Base-by-base conservation (phyloP, 2,113 vertebrate genomes). In the Sylvietta virens region DNA sequence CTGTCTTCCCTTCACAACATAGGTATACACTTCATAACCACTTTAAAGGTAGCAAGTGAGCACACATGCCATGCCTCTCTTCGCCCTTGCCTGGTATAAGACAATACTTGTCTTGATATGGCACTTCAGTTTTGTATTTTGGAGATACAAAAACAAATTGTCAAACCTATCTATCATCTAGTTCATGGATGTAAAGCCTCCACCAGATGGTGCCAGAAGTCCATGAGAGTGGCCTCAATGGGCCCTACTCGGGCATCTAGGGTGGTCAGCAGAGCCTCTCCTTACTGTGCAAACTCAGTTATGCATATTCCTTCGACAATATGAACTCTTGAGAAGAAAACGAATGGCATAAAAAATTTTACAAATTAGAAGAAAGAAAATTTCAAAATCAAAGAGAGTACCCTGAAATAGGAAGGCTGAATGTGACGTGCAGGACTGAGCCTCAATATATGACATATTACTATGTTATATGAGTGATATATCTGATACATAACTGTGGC, bases 211-310 rank as follows among this genome's bases (percentile, higher is more conserved):
- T 23, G 64, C 78, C 58, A 20, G 31, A 73, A 33, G 16, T 40
- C 79, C 39, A 17, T 10, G 9, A 16, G 9, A 27, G 15, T 7
- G 21, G 6, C 14, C 20, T 54, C 33, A 6, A 3, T 2, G 1
- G 2, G 6, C 16, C 9, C 11, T 28, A 1, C 5, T 4, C 0
- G 1, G 24, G 5, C 11, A 3, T 16, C 10, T 0, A 2, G 19
- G 13, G 7, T 4, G 22, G 2, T 4, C 33, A 19, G 27, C 23
- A 23, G 27, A 72, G 56, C 14, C 11, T 27, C 37, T 5, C 17
- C 15, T 27, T 8, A 11, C 11, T 3, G 7, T 5, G 11, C 33
- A 33, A 56, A 44, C 4, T 9, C 5, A 17, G 16, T 5, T 5
- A 13, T 1, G 10, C 9, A 3, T 22, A 21, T 14, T 67, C 31